A percentile compares a stretch with the other conserved stretches of the same genome.
These are phyloP conservation scores for Lonchura striata DNA, from an alignment of 2,113 vertebrate genomes.

Conservation along the genomic window DNA sequence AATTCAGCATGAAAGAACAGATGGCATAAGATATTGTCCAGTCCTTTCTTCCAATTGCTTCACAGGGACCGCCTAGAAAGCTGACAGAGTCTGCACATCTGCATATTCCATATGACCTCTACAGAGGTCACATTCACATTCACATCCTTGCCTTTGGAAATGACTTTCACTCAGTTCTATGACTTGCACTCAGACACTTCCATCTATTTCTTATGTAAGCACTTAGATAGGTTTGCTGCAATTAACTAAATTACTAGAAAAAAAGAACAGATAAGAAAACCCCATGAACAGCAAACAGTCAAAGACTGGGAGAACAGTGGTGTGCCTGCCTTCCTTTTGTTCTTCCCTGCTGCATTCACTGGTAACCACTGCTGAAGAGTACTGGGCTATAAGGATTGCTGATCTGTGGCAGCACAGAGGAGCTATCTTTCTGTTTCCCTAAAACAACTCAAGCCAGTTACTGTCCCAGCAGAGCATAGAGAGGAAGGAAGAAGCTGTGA, in stretches of 20 bases:
- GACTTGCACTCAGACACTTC: background rate
- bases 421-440: background rate
- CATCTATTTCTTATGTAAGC: background rate
- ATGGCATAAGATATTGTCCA: background rate
- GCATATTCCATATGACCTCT: background rate
- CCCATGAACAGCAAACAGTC: background rate
- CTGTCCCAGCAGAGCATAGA: background rate
- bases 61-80: background rate
- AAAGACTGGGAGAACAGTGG: background rate
- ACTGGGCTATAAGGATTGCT: background rate
- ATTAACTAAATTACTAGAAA: background rate
- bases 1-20: background rate
- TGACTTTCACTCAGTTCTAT: background rate
- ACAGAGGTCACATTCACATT: background rate
- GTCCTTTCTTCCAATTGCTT: background rate
- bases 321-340: background rate
- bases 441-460: background rate
- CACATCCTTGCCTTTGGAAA: background rate
- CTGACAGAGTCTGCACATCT: background rate
- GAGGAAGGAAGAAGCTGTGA: background rate
- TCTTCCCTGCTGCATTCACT: background rate
- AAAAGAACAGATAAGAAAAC: background rate
- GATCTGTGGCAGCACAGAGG: background rate
- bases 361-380: background rate
- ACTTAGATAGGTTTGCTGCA: background rate